phyloP scores from a whole-genome alignment of 2,797 vertebrate genomes.

The Meriones psammophilus region DNA sequence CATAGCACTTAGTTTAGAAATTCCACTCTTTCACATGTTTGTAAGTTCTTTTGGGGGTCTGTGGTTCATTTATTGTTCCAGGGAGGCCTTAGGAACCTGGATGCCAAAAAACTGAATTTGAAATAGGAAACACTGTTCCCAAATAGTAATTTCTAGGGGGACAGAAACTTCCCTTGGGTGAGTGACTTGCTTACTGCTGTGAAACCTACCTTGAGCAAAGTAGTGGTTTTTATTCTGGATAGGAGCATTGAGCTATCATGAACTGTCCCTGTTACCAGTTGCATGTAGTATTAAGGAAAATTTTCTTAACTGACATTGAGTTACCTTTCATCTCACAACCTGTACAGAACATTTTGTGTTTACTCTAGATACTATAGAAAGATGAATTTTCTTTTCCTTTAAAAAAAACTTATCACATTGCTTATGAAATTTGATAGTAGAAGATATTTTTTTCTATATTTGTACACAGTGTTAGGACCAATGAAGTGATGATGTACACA shows the following conservation, averaged over 20 bases:
- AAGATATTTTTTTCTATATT: too few species aligned
- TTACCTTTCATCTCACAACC: not conserved
- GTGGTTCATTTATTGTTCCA: not conserved
- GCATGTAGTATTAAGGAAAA: not conserved
- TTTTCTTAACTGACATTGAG: not conserved
- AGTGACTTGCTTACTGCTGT: too few species aligned
- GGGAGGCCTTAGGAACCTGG: not conserved
- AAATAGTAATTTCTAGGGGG: not conserved
- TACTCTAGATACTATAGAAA: not conserved
- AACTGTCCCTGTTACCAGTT: not conserved
- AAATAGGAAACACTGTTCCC: not conserved
- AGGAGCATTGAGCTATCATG: not conserved
- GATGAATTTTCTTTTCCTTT: not conserved
- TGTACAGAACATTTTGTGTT: not conserved
- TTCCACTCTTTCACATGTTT: not conserved
- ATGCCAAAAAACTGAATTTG: not conserved
- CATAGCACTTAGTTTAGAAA: not conserved
- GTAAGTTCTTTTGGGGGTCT: not conserved
- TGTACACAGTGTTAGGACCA: too few species aligned
- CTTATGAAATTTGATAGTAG: not conserved
- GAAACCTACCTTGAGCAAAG: not conserved
- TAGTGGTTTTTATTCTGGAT: not conserved
- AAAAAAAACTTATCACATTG: not conserved
- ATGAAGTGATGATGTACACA: too few species aligned
- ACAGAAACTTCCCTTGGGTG: not conserved